phyloP scores from a whole-genome alignment of 2,797 vertebrate species.

The Oryzias sinensis region DNA sequence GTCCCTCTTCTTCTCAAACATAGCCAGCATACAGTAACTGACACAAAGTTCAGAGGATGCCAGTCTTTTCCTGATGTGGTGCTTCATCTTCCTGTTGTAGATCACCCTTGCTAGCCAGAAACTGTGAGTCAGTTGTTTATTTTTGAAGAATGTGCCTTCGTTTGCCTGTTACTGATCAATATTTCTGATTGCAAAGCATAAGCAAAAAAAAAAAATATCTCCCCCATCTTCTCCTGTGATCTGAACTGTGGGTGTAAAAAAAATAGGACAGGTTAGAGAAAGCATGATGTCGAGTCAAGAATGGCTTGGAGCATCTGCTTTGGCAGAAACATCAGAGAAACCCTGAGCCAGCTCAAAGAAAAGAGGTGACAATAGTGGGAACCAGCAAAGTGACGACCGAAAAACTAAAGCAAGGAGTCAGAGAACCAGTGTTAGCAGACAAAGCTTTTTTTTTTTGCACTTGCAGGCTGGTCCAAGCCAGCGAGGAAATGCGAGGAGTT shows the following conservation, averaged over 20 bases:
- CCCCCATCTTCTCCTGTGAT: constrained; percentile 25
- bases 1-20: constrained; percentile 62
- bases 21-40: constrained; percentile 41
- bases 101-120: constrained; percentile 33
- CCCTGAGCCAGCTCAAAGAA: constrained; percentile 39
- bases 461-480: constrained; percentile 60
- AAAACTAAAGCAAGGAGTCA: constrained; percentile 59
- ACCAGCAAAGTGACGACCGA: constrained; percentile 29
- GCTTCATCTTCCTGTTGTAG: constrained; percentile 61
- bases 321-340: constrained; percentile 34
- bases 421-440: constrained; percentile 61
- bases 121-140: constrained; percentile 13
- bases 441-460: constrained; percentile 41
- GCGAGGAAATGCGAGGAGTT: constrained; percentile 64
- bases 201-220: constrained; percentile 15
- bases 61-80: constrained; percentile 56
- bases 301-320: constrained; percentile 32
- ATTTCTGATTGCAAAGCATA: constrained; percentile 1
- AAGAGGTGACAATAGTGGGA: constrained; percentile 37
- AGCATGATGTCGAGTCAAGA: constrained; percentile 24
- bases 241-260: constrained; percentile 33
- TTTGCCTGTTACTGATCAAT: constrained; percentile 7
- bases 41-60: constrained; percentile 68
- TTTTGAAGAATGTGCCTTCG: constrained; percentile 7
- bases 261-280: constrained; percentile 25